Conservation (phyloP, 2,888 invertebrate genomes). For the Noctua pronuba region DNA sequence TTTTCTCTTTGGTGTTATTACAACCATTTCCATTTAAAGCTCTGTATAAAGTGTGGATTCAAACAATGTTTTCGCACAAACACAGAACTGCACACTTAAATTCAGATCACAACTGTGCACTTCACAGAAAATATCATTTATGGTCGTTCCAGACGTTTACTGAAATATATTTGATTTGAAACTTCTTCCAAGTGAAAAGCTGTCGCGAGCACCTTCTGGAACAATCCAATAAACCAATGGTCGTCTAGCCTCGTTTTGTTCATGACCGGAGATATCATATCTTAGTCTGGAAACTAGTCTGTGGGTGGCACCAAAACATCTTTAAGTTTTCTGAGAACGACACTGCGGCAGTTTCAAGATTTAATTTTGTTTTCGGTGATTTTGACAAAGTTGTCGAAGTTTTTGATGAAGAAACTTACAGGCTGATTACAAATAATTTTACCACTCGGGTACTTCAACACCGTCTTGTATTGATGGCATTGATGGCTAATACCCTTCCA, state of each 20-base stretch:
- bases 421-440: conserved; percentile 2
- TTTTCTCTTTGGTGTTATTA: conserved; percentile 15
- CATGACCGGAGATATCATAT: conserved; percentile 47
- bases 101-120: conserved; percentile 55
- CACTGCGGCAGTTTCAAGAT: conserved; percentile 9
- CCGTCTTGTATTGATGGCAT: neutral
- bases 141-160: conserved; percentile 27
- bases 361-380: conserved; percentile 25
- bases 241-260: conserved; percentile 46
- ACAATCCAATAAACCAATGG: conserved; percentile 60
- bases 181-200: conserved; percentile 46
- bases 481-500: neutral
- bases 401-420: conserved; percentile 1
- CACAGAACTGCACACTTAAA: conserved; percentile 48
- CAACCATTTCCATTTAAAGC: conserved; percentile 7
- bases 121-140: conserved; percentile 58
- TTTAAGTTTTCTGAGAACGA: conserved; percentile 38
- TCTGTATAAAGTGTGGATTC: conserved; percentile 22
- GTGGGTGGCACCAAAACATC: conserved; percentile 29
- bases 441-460: neutral
- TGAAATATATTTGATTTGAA: conserved; percentile 58
- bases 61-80: conserved; percentile 49
- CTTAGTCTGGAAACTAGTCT: conserved; percentile 40
- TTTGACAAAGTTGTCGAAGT: conserved; percentile 1
- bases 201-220: conserved; percentile 55